Percentiles rank a stretch among this genome's conserved stretches.
Conservation (phyloP, 2,113 vertebrate species). For the Nibea albiflora region DNA sequence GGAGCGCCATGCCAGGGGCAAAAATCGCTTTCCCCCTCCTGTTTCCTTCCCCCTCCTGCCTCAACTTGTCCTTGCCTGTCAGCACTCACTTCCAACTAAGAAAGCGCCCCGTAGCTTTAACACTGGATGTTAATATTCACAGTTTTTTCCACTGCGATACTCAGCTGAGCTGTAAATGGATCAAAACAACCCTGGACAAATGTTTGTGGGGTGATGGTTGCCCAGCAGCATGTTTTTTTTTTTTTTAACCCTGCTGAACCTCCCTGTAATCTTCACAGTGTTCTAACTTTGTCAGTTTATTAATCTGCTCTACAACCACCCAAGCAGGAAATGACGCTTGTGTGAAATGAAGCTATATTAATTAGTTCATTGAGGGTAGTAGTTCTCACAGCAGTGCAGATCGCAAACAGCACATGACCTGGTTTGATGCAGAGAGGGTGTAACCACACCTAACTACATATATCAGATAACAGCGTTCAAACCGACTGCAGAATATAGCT, state of each 20-base stretch:
- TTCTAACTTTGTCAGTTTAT: slow-evolving; percentile 52
- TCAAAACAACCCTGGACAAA: slow-evolving; percentile 27
- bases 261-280: slow-evolving; percentile 17
- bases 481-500: slow-evolving; percentile 19
- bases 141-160: neutral
- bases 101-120: slow-evolving; percentile 40
- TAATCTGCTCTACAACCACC: slow-evolving; percentile 38
- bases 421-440: slow-evolving; percentile 4
- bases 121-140: slow-evolving; percentile 30
- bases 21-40: slow-evolving; percentile 21
- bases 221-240: slow-evolving; percentile 12
- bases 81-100: slow-evolving; percentile 50
- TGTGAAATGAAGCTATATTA: slow-evolving; percentile 51
- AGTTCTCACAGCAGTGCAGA: neutral
- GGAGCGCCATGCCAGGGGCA: slow-evolving; percentile 48
- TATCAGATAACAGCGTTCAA: slow-evolving; percentile 15
- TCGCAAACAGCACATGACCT: slow-evolving; percentile 9
- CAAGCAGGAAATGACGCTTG: slow-evolving; percentile 36
- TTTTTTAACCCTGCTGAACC: slow-evolving; percentile 1
- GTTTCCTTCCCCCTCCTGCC: slow-evolving; percentile 53
- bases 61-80: slow-evolving; percentile 70
- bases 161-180: slow-evolving; percentile 12
- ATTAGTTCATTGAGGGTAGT: slow-evolving; percentile 36
- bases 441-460: neutral
- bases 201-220: neutral